A percentile compares a stretch with the other conserved stretches of the same genome.
phyloP scores from a whole-genome alignment of 2,888 invertebrate species.

The Allacma fusca region DNA sequence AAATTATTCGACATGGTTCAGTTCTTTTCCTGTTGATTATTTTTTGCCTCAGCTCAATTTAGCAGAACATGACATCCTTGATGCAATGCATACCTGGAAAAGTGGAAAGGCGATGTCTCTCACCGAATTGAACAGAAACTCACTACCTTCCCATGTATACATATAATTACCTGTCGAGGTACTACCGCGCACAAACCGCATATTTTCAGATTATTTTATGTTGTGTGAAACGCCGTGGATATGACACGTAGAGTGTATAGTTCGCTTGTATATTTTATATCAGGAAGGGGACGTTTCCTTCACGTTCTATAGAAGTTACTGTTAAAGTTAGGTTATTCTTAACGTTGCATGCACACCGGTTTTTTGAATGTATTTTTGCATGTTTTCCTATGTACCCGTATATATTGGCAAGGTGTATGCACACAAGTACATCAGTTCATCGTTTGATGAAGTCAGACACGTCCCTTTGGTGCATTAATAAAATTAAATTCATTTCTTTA shows the following conservation, averaged over 20 bases:
- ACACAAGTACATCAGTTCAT: background rate
- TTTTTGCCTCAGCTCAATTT: slow-evolving; percentile 19
- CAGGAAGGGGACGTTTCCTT: too few species aligned
- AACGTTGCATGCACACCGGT: too few species aligned
- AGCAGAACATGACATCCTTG: background rate
- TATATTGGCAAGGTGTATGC: background rate
- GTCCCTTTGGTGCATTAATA: slow-evolving; percentile 16
- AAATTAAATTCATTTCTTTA: background rate
- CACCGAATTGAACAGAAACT: background rate
- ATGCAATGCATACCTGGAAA: background rate
- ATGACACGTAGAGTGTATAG: too few species aligned
- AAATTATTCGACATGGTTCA: slow-evolving; percentile 39
- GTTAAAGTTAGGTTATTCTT: too few species aligned
- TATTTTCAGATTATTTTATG: too few species aligned
- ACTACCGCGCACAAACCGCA: too few species aligned
- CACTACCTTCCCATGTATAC: background rate
- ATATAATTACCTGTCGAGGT: too few species aligned
- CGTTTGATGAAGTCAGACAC: background rate
- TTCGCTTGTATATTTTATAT: too few species aligned
- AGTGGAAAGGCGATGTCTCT: background rate
- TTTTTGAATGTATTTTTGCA: too few species aligned
- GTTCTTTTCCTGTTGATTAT: slow-evolving; percentile 10
- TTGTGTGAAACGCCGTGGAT: too few species aligned
- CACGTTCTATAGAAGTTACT: too few species aligned
- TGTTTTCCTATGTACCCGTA: too few species aligned